phyloP scores from a whole-genome alignment of 2,888 invertebrate species.

The Athalia rosae region DNA sequence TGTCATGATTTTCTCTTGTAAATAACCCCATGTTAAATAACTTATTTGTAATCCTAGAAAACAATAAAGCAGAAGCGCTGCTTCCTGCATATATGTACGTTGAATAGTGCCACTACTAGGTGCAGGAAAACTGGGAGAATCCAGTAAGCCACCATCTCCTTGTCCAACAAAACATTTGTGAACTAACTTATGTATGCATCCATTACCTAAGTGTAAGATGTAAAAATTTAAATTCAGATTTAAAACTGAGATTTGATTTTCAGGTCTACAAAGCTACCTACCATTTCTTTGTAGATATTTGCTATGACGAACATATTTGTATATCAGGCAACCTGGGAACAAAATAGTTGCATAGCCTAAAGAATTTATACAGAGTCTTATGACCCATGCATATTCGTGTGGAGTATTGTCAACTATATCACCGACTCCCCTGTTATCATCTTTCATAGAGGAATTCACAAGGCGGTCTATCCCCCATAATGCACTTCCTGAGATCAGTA shows the following conservation, averaged over 20 bases:
- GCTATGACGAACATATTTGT: constrained; percentile 85
- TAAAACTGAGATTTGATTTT: neutral
- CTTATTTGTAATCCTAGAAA: constrained; percentile 92
- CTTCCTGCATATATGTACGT: constrained; percentile 77
- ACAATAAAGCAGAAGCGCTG: constrained; percentile 82
- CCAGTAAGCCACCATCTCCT: constrained; percentile 72
- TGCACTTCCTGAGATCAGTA: constrained; percentile 72
- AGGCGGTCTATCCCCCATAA: constrained; percentile 74
- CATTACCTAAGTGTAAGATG: constrained; percentile 69
- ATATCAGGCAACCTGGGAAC: constrained; percentile 88
- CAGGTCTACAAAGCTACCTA: constrained; percentile 69
- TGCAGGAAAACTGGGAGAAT: constrained; percentile 64
- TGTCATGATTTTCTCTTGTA: constrained; percentile 99
- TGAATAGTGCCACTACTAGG: constrained; percentile 63
- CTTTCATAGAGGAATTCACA: constrained; percentile 66
- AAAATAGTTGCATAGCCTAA: constrained; percentile 92
- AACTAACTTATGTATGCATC: constrained; percentile 72
- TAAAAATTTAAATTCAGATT: constrained; percentile 26
- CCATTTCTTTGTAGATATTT: constrained; percentile 88
- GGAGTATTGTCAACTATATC: constrained; percentile 66
- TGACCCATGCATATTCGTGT: constrained; percentile 82
- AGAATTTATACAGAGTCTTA: constrained; percentile 86
- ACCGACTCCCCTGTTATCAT: constrained; percentile 58
- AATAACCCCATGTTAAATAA: constrained; percentile 95
- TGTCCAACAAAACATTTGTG: constrained; percentile 76